phyloP scores from a whole-genome alignment of 2,113 vertebrate genomes.

The Azemiops feae region DNA sequence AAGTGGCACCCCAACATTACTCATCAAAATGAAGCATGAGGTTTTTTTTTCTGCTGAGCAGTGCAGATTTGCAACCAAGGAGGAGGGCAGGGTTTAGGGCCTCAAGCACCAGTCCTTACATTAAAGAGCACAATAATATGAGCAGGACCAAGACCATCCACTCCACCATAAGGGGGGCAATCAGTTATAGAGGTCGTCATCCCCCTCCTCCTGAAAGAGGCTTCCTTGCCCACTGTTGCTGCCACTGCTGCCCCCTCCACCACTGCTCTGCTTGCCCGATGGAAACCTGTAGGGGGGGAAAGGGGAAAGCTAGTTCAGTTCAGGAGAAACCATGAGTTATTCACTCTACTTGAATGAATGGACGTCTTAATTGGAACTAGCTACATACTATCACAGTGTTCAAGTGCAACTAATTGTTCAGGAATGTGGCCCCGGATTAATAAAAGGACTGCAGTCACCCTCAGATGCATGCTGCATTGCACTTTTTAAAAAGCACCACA shows the following conservation, averaged over 20 bases:
- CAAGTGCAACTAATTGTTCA: neutral
- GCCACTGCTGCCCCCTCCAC: constrained; percentile 48
- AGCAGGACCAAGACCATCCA: neutral
- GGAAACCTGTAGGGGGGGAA: constrained; percentile 66
- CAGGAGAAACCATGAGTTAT: neutral
- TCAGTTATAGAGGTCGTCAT: constrained; percentile 79
- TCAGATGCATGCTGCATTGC: neutral
- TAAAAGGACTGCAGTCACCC: neutral
- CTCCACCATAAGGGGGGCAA: neutral
- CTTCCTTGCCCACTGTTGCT: constrained; percentile 43
- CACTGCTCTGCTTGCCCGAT: constrained; percentile 51
- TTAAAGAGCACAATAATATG: constrained; percentile 1
- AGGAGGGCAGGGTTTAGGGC: neutral
- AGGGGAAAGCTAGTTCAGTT: neutral
- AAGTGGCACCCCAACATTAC: neutral
- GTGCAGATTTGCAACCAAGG: neutral
- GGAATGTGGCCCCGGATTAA: neutral
- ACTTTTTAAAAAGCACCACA: neutral
- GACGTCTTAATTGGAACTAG: neutral
- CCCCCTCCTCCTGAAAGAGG: constrained; percentile 65
- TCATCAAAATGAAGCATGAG: neutral
- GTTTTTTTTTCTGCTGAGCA: neutral
- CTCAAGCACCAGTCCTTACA: neutral
- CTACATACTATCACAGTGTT: neutral
- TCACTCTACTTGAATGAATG: neutral